Base-by-base conservation (phyloP, 2,888 invertebrate species). In the Diplolepis rosae region DNA sequence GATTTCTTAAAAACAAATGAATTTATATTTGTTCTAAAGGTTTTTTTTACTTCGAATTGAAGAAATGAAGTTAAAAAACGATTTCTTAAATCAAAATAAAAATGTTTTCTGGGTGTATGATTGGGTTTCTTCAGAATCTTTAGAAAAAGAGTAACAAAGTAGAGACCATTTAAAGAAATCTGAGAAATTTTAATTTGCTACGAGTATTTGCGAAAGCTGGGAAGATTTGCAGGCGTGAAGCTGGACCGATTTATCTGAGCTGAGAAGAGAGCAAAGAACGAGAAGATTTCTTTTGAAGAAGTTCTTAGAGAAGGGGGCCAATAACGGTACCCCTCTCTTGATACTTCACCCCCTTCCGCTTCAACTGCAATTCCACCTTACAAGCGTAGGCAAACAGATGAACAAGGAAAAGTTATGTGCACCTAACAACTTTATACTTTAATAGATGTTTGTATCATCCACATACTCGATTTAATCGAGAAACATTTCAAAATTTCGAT, bases 301-400 rank as follows among this genome's bases (percentile, higher is more conserved):
- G 39, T 61, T 61, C 11, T 51, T 30, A 45, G 61, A 66, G 61
- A 74, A 71, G 70, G 72, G 73, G 74, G 71, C 75, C 73, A 71
- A 70, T 79, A 78, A 78, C 79, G 79, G 79, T 77, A 77, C 50
- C 66, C 72, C 72, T 69, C 73, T 72, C 65, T 70, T 30, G 61
- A 72, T 65, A 70, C 61, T 54, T 65, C 50, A 72, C 65, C 68
- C 74, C 45, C 45, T 9, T 45, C 51, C 54, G 39, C 65, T 30
- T 52, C 68, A 65, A 50, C 50, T 39, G 32, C 42, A 42, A 69
- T 72, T 69, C 66, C 68, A 56, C 32, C 39, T 56, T 24, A 32
- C 69, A 68, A 51, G 52, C 70, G 45, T 69, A 70, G 72, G 70
- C 70, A 74, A 76, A 76, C 72, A 72, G 68, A 68, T 42, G 70